A percentile compares a stretch with the other conserved stretches of the same genome.
Conservation (phyloP, 2,113 vertebrate species). For the Meles meles region DNA sequence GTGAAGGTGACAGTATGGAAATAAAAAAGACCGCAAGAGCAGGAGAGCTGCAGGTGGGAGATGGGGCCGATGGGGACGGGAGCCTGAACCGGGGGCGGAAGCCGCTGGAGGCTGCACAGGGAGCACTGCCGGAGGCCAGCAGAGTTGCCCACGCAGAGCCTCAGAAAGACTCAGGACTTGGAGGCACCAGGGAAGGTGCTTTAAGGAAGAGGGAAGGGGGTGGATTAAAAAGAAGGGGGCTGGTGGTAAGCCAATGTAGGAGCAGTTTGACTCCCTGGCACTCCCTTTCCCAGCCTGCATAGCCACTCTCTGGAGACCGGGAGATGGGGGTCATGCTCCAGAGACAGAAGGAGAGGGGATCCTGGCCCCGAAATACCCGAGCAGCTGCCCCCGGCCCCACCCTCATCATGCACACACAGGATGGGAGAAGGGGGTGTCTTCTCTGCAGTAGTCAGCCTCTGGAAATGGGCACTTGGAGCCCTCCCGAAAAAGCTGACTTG, state of each 20-base stretch:
- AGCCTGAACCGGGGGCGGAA: no score
- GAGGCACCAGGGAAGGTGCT: no score
- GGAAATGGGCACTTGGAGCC: not conserved
- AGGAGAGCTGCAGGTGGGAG: not conserved
- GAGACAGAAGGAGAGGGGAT: not conserved
- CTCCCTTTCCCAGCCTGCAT: not conserved
- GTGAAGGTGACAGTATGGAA: not conserved
- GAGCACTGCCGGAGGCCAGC: not conserved
- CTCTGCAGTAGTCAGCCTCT: not conserved
- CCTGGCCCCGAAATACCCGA: not conserved
- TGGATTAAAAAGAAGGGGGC: not conserved
- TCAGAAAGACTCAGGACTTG: not conserved
- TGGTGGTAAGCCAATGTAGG: not conserved
- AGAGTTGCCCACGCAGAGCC: not conserved
- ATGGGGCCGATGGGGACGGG: fast-evolving
- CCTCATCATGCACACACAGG: not conserved
- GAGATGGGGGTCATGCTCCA: not conserved
- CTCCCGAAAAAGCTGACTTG: not conserved
- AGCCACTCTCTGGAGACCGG: not conserved
- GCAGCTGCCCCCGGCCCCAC: not conserved
- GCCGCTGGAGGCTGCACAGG: not conserved
- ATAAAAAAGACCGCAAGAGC: not conserved
- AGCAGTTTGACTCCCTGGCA: not conserved
- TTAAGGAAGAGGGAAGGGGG: not conserved
- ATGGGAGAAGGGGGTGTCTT: not conserved